Evolutionary conservation across 2,113 vertebrate genomes (phyloP), one percentile per base, ranked within the genome.

Genomic region (Smithornis capensis): DNA sequence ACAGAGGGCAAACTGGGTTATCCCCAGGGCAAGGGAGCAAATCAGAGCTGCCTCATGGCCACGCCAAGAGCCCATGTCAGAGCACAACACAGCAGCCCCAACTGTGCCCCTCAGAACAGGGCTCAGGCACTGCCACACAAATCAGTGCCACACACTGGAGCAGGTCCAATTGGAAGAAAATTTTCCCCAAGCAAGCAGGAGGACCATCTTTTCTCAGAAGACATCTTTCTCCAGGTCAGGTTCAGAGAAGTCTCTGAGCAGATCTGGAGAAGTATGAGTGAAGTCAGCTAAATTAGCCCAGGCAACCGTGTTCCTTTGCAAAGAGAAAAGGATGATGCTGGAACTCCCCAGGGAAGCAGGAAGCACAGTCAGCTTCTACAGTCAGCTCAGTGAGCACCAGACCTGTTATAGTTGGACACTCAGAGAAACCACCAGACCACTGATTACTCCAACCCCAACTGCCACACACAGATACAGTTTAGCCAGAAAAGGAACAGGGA

Each of bases 1-100:
- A 28, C 27, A 8, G 40, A 68, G 18, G 50, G 47, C 33, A 75
- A 65, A 33, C 19, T 33, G 6, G 1, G 70, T 24, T 63, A 47
- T 59, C 12, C 50, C 64, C 42, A 55, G 24, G 38, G 55, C 6
- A 38, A 25, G 35, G 47, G 14, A 78, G 38, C 38, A 67, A 89
- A 78, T 10, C 52, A 71, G 57, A 76, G 57, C n/a, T n/a, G 33
- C 6, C 1, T 3, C n/a, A 42, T 56, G 40, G 38, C 31, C 44
- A 13, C 0, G 12, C 45, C 60, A 38, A 19, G 31, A 86, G 57
- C 55, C 40, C n/a, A 2, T 0, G 14, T 0, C n/a, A 35, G 31
- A 71, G 71, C 55, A 1, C 23, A 37, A 7, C 31, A 1, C 70
- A 60, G 4, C 9, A 56, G 50, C 81, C 57, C 47, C 50, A 49